Evolutionary conservation across 2,888 invertebrate genomes (phyloP), one percentile per base, ranked within the genome.

Genomic region (Parthenolecanium corni): DNA sequence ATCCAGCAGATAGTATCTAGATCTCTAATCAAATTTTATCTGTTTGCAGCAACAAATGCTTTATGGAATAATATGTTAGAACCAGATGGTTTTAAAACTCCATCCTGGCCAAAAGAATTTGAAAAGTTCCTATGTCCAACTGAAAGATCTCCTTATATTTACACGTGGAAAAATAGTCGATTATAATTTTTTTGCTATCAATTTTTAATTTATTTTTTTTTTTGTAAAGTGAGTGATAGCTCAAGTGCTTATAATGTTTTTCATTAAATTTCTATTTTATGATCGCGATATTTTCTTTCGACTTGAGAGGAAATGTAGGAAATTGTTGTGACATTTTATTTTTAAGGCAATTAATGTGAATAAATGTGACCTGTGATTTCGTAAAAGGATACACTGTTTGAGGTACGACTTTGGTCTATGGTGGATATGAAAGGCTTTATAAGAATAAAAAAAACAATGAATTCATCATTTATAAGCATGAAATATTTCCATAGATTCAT

Each of bases 61-160:
- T 68, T 81, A 2, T 83, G 82, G 82, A 82, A 82, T 68, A 82
- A 80, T 67, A 74, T 82, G 72, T 67, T 82, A 64, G 76, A 81
- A 70, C 76, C 77, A 14, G 74, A 76, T 1, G 77, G 76, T 1
- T 68, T 74, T 40, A 82, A 82, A 70, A 70, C 74, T 2, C 64
- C 63, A 4, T 69, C 69, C 47, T 76, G 75, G 76, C 54, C 64
- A 3, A 68, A 69, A 25, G 65, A 71, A 24, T 74, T 75, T 64
- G 66, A 71, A 25, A 71, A 68, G 65, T 75, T 80, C 65, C 31
- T 71, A 2, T 80, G 80, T 66, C 80, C 80, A 14, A 75, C 77
- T 1, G 64, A 70, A 61, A 70, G 75, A 20, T 69, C 70, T 63
- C 79, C 80, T 0, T 80, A 74, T 68, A 71, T 80, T 46, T 67